These are phyloP conservation scores for Eptatretus burgeri DNA, from an alignment of 2,113 vertebrate species.

Conservation along the genomic window DNA sequence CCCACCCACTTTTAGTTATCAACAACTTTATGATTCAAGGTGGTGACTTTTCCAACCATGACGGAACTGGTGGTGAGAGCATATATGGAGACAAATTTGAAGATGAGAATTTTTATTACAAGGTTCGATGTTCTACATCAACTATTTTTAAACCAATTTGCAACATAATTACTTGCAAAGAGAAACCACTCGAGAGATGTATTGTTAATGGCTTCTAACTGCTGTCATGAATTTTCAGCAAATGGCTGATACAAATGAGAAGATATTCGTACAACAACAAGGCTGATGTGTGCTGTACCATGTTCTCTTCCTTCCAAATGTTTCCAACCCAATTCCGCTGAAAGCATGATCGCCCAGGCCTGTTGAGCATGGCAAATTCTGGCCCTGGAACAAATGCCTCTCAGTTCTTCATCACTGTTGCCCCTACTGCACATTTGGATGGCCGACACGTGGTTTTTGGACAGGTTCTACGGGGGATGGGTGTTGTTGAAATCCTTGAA, in stretches of 20 bases:
- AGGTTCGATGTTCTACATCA: conserved; percentile 22
- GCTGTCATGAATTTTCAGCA: not conserved
- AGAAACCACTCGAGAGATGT: not conserved
- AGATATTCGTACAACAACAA: not conserved
- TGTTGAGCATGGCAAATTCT: conserved; percentile 87
- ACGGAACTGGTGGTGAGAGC: conserved; percentile 85
- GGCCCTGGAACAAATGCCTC: conserved; percentile 70
- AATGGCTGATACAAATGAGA: no score
- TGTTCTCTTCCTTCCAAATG: not conserved
- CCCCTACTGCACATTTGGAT: conserved; percentile 59
- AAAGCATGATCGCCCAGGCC: conserved; percentile 51
- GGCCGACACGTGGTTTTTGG: conserved; percentile 77
- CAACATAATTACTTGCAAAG: not conserved
- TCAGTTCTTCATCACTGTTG: conserved; percentile 81
- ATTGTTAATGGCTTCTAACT: not conserved
- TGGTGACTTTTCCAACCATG: conserved; percentile 83
- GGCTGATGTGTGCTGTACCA: not conserved
- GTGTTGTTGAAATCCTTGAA: conserved; percentile 49
- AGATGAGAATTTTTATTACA: conserved; percentile 84
- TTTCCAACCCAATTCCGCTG: not conserved
- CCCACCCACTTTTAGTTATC: conserved; percentile 31
- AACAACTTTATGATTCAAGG: conserved; percentile 93
- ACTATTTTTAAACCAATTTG: not conserved
- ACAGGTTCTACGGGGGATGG: conserved; percentile 58
- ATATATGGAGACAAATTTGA: conserved; percentile 97